Conservation (phyloP, 1,140 invertebrate genomes). For the Wasmannia auropunctata region DNA sequence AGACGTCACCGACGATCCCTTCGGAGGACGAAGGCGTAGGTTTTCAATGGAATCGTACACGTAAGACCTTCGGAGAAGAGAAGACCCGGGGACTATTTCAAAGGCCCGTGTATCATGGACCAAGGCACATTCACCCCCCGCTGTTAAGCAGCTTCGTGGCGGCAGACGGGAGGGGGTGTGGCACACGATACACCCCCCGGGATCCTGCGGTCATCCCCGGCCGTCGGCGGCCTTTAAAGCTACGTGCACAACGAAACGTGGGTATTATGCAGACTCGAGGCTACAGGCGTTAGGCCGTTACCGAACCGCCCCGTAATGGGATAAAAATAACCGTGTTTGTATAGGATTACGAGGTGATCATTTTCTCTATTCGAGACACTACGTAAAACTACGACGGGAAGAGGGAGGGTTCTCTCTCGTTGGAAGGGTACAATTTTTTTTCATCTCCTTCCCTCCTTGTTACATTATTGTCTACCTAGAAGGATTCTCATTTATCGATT, state of each 20-base stretch:
- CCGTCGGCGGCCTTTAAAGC: conserved; percentile 76
- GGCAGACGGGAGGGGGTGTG: conserved; percentile 67
- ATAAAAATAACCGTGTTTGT: conserved; percentile 78
- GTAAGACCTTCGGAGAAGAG: not conserved
- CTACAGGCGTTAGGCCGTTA: conserved; percentile 61
- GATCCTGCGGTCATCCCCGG: conserved; percentile 76
- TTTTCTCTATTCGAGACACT: conserved; percentile 54
- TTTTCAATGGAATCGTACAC: conserved; percentile 28
- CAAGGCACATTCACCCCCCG: conserved; percentile 64
- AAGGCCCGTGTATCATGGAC: conserved; percentile 75
- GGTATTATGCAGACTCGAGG: conserved; percentile 66
- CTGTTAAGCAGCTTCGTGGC: conserved; percentile 72
- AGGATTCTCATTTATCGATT: conserved; percentile 55
- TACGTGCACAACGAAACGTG: conserved; percentile 55
- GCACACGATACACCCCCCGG: conserved; percentile 63
- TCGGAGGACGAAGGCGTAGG: conserved; percentile 17
- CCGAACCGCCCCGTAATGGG: conserved; percentile 73
- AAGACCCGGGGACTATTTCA: not conserved
- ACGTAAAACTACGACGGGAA: not conserved
- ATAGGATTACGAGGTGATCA: conserved; percentile 75
- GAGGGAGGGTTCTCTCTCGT: not conserved
- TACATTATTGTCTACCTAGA: conserved; percentile 20
- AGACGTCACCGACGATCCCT: not conserved
- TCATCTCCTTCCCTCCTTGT: not conserved
- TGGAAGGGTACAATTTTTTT: conserved; percentile 60